Evolutionary conservation across 2,113 vertebrate species (phyloP).

Genomic region (Clupea harengus): DNA sequence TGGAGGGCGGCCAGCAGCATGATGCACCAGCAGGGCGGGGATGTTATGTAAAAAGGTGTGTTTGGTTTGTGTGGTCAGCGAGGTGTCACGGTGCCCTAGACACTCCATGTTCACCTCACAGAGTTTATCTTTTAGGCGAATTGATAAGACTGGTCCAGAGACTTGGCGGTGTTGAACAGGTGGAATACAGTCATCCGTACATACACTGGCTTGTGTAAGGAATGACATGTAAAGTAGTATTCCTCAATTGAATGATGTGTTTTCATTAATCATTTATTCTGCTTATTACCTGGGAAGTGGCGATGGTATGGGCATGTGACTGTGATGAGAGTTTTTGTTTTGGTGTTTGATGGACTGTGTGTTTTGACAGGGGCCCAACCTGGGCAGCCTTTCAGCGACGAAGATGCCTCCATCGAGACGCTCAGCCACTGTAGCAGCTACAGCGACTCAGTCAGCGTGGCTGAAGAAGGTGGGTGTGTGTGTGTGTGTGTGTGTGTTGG

Average conservation of each 20-base stretch:
- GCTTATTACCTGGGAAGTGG: not conserved
- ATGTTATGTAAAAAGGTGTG: not conserved
- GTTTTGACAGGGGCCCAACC: slow-evolving; percentile 79
- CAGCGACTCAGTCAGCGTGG: slow-evolving; percentile 87
- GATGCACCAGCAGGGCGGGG: not conserved
- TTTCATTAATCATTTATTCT: not conserved
- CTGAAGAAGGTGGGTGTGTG: slow-evolving; percentile 82
- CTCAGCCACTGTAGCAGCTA: slow-evolving; percentile 98
- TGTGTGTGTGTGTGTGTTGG: not conserved
- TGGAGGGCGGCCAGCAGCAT: not conserved
- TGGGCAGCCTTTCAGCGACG: slow-evolving; percentile 94
- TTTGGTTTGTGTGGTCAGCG: not conserved
- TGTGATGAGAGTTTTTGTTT: not conserved
- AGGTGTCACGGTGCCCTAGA: not conserved
- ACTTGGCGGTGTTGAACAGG: not conserved
- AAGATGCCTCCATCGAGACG: slow-evolving; percentile 95
- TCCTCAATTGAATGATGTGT: not conserved
- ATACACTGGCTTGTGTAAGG: not conserved
- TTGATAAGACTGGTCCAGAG: not conserved
- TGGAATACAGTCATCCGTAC: not conserved
- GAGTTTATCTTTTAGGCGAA: not conserved
- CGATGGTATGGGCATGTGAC: not conserved
- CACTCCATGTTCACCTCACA: not conserved
- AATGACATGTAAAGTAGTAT: not conserved
- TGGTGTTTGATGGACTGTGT: not conserved